Percentiles rank a stretch among this genome's conserved stretches.
These are phyloP conservation scores for Ranitomeya imitator DNA, from an alignment of 2,113 vertebrate species.

Conservation along the genomic window DNA sequence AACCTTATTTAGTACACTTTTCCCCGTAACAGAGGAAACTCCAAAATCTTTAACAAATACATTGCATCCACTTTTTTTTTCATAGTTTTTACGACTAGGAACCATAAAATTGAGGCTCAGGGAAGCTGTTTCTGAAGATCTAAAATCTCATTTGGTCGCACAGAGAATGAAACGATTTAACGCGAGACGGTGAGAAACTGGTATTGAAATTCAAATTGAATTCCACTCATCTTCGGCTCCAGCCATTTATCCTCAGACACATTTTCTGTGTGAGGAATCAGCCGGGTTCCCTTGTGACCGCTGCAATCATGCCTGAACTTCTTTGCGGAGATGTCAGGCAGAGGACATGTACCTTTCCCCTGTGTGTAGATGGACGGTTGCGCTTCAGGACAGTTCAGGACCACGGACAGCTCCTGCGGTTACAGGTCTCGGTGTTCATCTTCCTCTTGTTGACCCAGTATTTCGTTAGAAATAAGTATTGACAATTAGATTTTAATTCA, in stretches of 20 bases:
- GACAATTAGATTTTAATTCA: not conserved
- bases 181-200: not conserved
- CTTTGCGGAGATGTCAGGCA: slow-evolving; percentile 5
- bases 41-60: slow-evolving; percentile 10
- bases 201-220: slow-evolving; percentile 46
- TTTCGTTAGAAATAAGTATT: no score
- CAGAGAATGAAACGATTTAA: slow-evolving; percentile 27
- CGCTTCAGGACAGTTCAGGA: not conserved
- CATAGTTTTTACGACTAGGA: not conserved
- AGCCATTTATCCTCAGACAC: slow-evolving; percentile 28
- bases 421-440: not conserved
- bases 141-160: slow-evolving; percentile 27
- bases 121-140: not conserved
- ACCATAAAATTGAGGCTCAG: not conserved
- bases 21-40: not conserved
- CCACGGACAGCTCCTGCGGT: not conserved
- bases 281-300: slow-evolving; percentile 19
- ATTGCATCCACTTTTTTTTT: not conserved
- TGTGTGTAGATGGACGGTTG: not conserved
- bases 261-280: slow-evolving; percentile 40
- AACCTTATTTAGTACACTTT: not conserved
- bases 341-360: slow-evolving; percentile 2
- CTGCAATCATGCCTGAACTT: slow-evolving; percentile 20
- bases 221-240: slow-evolving; percentile 31
- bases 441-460: not conserved